Percentiles rank a stretch among this genome's conserved stretches.
Evolutionary conservation across 2,113 vertebrate species (phyloP).

Genomic region (Dryoscopus gambensis): DNA sequence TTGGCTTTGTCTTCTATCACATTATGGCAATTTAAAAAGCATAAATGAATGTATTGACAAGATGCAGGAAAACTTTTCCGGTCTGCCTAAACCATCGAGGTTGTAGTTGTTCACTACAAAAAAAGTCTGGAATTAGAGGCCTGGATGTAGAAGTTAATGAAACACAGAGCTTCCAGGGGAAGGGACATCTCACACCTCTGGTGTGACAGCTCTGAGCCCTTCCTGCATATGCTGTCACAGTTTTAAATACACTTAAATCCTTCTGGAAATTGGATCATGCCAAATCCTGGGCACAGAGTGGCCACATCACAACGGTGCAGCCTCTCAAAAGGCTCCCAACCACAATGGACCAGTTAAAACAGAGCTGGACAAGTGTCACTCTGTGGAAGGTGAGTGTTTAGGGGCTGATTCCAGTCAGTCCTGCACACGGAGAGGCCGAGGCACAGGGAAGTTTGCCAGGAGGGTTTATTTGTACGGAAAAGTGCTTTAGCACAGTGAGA

Average conservation of each 20-base stretch:
- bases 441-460: not conserved
- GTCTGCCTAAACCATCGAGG: not conserved
- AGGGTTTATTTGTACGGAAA: not conserved
- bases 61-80: not conserved
- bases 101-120: not conserved
- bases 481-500: not conserved
- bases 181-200: not conserved
- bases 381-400: not conserved
- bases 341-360: accelerated
- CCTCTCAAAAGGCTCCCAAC: not conserved
- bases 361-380: accelerated
- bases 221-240: accelerated
- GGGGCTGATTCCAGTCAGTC: not conserved
- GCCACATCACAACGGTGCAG: accelerated
- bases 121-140: not conserved
- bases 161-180: not conserved
- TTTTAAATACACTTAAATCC: not conserved
- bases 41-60: not conserved
- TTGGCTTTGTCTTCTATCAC: not conserved
- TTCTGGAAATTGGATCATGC: not conserved
- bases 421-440: too few species aligned
- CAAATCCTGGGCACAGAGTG: not conserved
- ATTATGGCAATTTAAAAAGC: not conserved
- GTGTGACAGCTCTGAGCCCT: not conserved
- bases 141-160: not conserved